These are phyloP conservation scores for Molossus alvarezi DNA, from an alignment of 2,797 vertebrate species.

Conservation along the genomic window DNA sequence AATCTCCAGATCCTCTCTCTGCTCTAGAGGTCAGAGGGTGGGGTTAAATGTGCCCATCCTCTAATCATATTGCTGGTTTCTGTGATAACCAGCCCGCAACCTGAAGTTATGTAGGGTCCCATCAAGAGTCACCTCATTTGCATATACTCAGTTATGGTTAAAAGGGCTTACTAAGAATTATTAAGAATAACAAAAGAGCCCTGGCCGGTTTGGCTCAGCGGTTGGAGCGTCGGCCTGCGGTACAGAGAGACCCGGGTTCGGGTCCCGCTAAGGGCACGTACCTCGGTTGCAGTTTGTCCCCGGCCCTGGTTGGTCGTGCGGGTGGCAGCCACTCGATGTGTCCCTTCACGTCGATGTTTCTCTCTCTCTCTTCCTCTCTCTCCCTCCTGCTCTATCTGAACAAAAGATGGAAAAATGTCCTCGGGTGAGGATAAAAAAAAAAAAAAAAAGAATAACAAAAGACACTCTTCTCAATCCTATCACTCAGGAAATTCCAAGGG, in stretches of 20 bases:
- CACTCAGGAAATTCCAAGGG: neutral
- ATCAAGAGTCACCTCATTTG: neutral
- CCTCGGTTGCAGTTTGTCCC: too few relatives aligned
- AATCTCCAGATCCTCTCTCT: neutral
- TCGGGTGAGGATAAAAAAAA: too few relatives aligned
- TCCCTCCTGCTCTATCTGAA: too few relatives aligned
- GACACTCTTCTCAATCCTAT: neutral
- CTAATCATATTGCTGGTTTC: neutral
- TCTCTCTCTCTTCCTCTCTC: too few relatives aligned
- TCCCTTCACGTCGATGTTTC: too few relatives aligned
- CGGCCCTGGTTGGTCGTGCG: too few relatives aligned
- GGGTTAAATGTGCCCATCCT: neutral
- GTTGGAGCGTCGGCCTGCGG: too few relatives aligned
- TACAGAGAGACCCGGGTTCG: too few relatives aligned
- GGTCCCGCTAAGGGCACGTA: too few relatives aligned
- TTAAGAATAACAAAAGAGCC: neutral
- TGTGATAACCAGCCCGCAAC: neutral
- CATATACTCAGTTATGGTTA: neutral
- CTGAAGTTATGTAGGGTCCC: neutral
- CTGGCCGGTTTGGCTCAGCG: too few relatives aligned
- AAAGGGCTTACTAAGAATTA: neutral
- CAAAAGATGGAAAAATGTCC: too few relatives aligned
- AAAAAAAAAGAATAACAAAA: neutral
- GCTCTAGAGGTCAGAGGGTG: neutral
- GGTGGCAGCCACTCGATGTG: too few relatives aligned